phyloP scores from a whole-genome alignment of 1,140 invertebrate species.

The Ceratina calcarata region DNA sequence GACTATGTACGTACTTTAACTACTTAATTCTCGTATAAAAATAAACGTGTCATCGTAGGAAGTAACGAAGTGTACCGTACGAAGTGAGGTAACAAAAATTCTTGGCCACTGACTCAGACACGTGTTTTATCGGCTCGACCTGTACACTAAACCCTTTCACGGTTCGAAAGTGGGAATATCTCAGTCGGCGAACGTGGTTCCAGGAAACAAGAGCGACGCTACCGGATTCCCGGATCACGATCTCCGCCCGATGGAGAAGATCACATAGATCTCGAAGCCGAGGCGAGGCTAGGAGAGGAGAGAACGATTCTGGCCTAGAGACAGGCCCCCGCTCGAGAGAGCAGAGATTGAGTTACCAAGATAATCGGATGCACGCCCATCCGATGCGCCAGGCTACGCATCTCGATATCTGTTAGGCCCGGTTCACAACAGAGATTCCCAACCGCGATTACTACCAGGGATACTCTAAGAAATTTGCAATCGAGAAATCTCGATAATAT shows the following conservation, averaged over 20 bases:
- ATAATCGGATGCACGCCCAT: conserved; percentile 75
- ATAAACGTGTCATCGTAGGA: no score
- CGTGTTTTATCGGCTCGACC: no score
- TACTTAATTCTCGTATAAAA: no score
- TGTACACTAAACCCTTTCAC: not conserved
- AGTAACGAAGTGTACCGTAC: no score
- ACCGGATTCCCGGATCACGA: conserved; percentile 30
- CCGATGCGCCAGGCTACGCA: conserved; percentile 61
- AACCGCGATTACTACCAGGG: conserved; percentile 4
- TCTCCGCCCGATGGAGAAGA: conserved; percentile 45
- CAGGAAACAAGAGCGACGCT: conserved; percentile 23
- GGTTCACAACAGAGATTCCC: conserved; percentile 46
- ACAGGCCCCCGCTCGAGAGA: conserved; percentile 46
- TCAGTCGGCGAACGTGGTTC: not conserved
- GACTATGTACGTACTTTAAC: no score
- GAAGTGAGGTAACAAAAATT: not conserved
- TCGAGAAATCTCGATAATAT: no score
- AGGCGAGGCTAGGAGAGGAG: not conserved
- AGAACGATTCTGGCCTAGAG: conserved; percentile 39
- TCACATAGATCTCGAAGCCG: conserved; percentile 40
- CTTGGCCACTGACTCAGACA: not conserved
- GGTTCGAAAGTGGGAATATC: not conserved
- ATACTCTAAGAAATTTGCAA: no score
- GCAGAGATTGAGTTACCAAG: conserved; percentile 74
- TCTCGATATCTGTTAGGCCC: conserved; percentile 66